A percentile compares a stretch with the other conserved stretches of the same genome.
These are phyloP conservation scores for Cydia amplana DNA, from an alignment of 1,140 invertebrate genomes.

Conservation along the genomic window DNA sequence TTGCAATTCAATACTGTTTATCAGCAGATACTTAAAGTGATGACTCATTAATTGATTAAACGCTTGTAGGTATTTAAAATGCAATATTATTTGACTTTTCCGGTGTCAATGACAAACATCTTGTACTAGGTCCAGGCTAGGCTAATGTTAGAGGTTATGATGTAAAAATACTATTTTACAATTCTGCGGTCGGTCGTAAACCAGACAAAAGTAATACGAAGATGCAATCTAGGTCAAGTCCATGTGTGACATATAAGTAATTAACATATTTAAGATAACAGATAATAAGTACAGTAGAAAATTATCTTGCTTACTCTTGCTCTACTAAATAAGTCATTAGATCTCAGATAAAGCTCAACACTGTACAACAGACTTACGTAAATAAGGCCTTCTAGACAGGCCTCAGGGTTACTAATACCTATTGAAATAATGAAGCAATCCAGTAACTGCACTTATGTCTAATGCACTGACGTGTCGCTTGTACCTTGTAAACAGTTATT, in stretches of 20 bases:
- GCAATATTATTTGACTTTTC: no score
- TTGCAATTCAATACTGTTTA: no score
- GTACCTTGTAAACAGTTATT: not conserved
- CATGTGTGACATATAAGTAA: not conserved
- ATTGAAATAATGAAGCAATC: not conserved
- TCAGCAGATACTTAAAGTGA: no score
- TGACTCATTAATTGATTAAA: no score
- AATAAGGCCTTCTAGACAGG: constrained; percentile 6
- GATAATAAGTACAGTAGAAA: not conserved
- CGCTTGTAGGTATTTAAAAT: no score
- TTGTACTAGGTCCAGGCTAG: no score
- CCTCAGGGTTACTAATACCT: not conserved
- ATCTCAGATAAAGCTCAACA: not conserved
- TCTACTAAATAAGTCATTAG: constrained; percentile 7
- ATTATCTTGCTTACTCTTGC: constrained; percentile 1
- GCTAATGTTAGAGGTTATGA: not conserved
- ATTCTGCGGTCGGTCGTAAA: not conserved
- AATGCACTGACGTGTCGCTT: not conserved
- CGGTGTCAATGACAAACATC: no score
- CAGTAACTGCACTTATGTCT: not conserved
- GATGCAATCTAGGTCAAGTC: not conserved
- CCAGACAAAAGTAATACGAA: not conserved
- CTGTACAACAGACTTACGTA: not conserved
- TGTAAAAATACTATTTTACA: not conserved
- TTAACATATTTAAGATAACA: not conserved